phyloP scores from a whole-genome alignment of 1,140 invertebrate genomes.

The Eulimnadia texana region DNA sequence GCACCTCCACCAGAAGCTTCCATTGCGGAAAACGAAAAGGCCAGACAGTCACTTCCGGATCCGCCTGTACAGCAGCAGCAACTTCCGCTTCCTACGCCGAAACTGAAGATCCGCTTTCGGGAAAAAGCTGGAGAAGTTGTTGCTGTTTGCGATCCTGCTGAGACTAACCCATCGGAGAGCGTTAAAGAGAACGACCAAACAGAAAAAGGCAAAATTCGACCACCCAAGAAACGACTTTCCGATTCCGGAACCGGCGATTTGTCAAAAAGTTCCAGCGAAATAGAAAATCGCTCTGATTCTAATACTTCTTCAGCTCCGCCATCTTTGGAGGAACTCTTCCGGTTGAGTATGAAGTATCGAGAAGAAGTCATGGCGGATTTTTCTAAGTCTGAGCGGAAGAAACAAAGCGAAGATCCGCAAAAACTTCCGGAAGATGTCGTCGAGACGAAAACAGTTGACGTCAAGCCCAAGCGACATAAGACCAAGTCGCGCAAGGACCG shows the following conservation, averaged over 20 bases:
- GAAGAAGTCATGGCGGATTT: conserved; percentile 66
- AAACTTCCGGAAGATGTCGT: background rate
- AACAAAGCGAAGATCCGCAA: conserved; percentile 35
- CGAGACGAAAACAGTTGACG: background rate
- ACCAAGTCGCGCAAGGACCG: conserved; percentile 5
- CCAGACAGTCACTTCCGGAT: background rate
- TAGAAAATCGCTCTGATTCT: conserved; percentile 6
- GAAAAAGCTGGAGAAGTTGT: conserved; percentile 20
- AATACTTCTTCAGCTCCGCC: conserved; percentile 38
- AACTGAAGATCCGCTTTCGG: conserved; percentile 69
- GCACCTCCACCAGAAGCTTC: conserved; percentile 1
- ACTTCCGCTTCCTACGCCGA: conserved; percentile 41
- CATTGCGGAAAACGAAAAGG: background rate
- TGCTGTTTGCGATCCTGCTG: background rate
- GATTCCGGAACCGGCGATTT: conserved; percentile 15
- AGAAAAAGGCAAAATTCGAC: conserved; percentile 38
- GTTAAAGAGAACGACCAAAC: conserved; percentile 15
- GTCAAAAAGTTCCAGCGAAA: background rate
- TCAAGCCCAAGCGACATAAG: conserved; percentile 9
- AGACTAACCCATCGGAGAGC: background rate
- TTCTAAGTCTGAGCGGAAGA: conserved; percentile 24
- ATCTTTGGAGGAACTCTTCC: conserved; percentile 55
- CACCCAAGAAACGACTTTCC: conserved; percentile 59
- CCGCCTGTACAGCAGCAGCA: conserved; percentile 13
- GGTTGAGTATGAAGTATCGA: conserved; percentile 77